A percentile compares a stretch with the other conserved stretches of the same genome.
Evolutionary conservation across 2,113 vertebrate genomes (phyloP).

Genomic region (Alectura lathami): DNA sequence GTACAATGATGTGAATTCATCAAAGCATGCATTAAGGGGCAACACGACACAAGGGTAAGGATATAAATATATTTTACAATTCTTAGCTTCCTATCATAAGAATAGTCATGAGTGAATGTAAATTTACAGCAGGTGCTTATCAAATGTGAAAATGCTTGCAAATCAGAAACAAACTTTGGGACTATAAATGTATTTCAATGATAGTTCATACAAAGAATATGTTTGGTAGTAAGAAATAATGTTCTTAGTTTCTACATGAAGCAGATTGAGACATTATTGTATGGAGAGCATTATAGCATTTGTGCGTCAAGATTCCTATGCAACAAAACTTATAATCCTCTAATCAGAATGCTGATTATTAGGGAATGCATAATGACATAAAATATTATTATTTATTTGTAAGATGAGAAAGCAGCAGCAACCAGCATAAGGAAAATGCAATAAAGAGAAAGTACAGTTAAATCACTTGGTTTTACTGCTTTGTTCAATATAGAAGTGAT

Average conservation of each 20-base stretch:
- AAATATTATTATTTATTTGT: constrained; percentile 5
- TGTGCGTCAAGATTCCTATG: not conserved
- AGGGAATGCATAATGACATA: not conserved
- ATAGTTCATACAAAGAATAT: constrained; percentile 48
- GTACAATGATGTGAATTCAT: constrained; percentile 63
- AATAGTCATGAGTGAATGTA: constrained; percentile 64
- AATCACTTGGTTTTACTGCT: not conserved
- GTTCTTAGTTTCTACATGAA: constrained; percentile 20
- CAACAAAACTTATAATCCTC: not conserved
- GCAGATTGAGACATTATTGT: not conserved
- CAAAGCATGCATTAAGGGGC: constrained; percentile 63
- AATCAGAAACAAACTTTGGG: constrained; percentile 75
- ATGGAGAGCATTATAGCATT: not conserved
- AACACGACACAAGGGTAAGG: constrained; percentile 37
- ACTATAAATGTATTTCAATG: constrained; percentile 67
- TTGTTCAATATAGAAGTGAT: not conserved
- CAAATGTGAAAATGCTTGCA: constrained; percentile 77
- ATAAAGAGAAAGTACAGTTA: not conserved
- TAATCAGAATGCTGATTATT: constrained; percentile 14
- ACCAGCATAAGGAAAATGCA: not conserved
- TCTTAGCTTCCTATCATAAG: constrained; percentile 59
- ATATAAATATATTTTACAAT: constrained; percentile 73
- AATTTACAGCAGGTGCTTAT: constrained; percentile 79
- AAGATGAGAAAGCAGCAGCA: not conserved
- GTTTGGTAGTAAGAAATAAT: constrained; percentile 33